Base-by-base conservation (phyloP, 2,888 invertebrate genomes). In the Gasteruption jaculator region DNA sequence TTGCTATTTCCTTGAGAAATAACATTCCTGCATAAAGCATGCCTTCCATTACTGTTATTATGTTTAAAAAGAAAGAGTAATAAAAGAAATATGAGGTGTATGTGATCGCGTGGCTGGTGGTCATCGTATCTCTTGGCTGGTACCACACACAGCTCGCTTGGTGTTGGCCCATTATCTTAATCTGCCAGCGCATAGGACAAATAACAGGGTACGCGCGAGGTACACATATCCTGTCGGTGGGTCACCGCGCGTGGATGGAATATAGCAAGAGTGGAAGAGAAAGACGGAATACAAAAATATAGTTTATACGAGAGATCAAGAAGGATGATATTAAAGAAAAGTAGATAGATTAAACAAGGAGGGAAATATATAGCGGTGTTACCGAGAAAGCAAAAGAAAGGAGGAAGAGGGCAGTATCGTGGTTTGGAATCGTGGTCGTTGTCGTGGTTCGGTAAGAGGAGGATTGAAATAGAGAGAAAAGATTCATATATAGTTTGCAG, bases 151-250 rank as follows among this genome's bases (percentile, higher is more conserved):
- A n/a, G n/a, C n/a, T n/a, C 30, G 5, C 20, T 34, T 44, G 45
- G 53, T 57, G 57, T 63, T 61, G 60, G 57, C 49, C 60, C 52
- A 57, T 61, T 63, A 63, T 63, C 63, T 61, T 56, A 63, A 63
- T 63, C 63, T 61, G 52, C 49, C 53, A 53, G 51, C 54, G 50
- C 50, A 49, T 50, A 54, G 54, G 59, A 61, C 63, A 61, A 63
- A 63, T 61, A 61, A 61, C 57, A 58, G 56, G 54, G 53, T 52
- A 50, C 42, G 43, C 52, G 45, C 15, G 34, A 26, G 31, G 41
- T 22, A 30, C 41, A 24, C 41, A 27, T 38, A 12, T 21, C 33
- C 39, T 21, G 11, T 12, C 22, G 10, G n/a, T n/a, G n/a, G n/a
- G n/a, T n/a, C n/a, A n/a, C n/a, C n/a, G n/a, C n/a, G n/a, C 24